phyloP scores from a whole-genome alignment of 1,140 invertebrate species.

The Bombus balteatus region DNA sequence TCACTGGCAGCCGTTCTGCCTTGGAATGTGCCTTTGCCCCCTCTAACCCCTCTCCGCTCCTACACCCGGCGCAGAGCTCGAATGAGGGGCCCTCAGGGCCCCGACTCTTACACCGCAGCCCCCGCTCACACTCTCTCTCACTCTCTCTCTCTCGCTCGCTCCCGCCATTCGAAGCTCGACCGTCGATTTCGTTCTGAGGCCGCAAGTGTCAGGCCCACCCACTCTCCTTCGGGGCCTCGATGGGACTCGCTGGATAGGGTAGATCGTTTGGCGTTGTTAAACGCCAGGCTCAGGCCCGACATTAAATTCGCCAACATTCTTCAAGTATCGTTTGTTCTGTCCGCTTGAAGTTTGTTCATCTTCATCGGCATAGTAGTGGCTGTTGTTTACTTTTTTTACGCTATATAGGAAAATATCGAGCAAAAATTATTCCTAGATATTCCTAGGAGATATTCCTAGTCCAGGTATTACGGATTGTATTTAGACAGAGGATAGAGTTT shows the following conservation, averaged over 20 bases:
- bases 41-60: constrained; percentile 50
- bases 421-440: too few relatives aligned
- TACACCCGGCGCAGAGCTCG: constrained; percentile 28
- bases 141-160: background rate
- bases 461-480: background rate
- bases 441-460: too few relatives aligned
- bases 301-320: constrained; percentile 16
- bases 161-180: constrained; percentile 22
- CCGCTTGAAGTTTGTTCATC: background rate
- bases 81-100: constrained; percentile 62
- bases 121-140: background rate
- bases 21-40: constrained; percentile 75
- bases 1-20: constrained; percentile 70
- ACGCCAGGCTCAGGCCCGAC: background rate
- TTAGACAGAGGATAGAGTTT: background rate
- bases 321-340: background rate
- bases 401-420: too few relatives aligned
- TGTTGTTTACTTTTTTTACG: too few relatives aligned
- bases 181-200: constrained; percentile 54
- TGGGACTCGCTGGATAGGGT: constrained; percentile 51
- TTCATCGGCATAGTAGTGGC: too few relatives aligned
- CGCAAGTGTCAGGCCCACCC: constrained; percentile 54
- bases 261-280: constrained; percentile 41
- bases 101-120: constrained; percentile 50
- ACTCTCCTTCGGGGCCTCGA: constrained; percentile 43